Evolutionary conservation across 2,113 vertebrate genomes (phyloP).

Genomic region (Myodes glareolus): DNA sequence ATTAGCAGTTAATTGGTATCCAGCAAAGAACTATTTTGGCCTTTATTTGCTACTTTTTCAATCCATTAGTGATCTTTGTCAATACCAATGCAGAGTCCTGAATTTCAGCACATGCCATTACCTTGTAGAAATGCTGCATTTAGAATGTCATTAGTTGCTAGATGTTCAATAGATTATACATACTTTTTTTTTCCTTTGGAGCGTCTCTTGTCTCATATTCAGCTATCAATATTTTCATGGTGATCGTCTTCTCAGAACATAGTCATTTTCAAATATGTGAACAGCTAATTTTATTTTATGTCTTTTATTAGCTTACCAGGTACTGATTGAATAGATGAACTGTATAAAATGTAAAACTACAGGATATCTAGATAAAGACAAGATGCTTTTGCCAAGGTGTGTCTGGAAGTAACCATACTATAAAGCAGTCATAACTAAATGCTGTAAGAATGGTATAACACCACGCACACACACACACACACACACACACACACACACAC

Average conservation of each 20-base stretch:
- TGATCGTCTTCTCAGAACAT: slow-evolving; percentile 60
- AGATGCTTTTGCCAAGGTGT: slow-evolving; percentile 5
- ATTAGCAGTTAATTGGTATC: slow-evolving; percentile 76
- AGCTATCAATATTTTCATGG: slow-evolving; percentile 53
- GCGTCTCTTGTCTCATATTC: slow-evolving; percentile 26
- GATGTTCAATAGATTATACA: slow-evolving; percentile 52
- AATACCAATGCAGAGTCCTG: slow-evolving; percentile 36
- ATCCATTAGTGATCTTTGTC: slow-evolving; percentile 67
- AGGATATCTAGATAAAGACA: background rate
- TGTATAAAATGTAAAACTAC: background rate
- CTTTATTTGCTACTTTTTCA: slow-evolving; percentile 60
- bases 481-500: background rate
- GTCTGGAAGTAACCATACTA: background rate
- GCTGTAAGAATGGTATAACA: background rate
- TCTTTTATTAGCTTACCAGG: slow-evolving; percentile 38
- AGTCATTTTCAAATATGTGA: slow-evolving; percentile 53
- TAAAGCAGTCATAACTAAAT: background rate
- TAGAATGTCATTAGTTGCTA: slow-evolving; percentile 60
- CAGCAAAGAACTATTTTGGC: slow-evolving; percentile 65
- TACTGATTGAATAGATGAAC: slow-evolving; percentile 30
- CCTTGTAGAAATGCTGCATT: slow-evolving; percentile 44
- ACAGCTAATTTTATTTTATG: slow-evolving; percentile 65
- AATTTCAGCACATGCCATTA: slow-evolving; percentile 37
- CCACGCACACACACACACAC: background rate
- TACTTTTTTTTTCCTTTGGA: background rate